Evolutionary conservation across 2,113 vertebrate genomes (phyloP), one percentile per base, ranked within the genome.

Genomic region (Centropus bengalensis): DNA sequence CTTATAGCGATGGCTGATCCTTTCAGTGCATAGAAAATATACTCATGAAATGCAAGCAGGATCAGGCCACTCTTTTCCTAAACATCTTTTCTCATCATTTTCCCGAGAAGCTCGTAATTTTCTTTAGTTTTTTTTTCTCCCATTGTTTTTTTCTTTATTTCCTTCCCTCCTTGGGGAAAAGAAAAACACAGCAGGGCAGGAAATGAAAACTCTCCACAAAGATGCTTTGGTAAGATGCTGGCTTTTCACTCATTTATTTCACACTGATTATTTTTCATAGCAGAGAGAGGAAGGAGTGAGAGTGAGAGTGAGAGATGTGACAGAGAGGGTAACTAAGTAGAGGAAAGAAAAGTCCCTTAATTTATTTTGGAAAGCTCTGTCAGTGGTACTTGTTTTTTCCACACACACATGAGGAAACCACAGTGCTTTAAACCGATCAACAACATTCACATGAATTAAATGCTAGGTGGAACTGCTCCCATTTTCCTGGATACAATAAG

Each of bases 181-280:
- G 30, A 86, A 89, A 71, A 82, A 85, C 68, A 86, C 56, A 86
- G 30, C 68, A 83, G 52, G 79, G 40, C 64, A 90, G 88, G 93
- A 96, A 94, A 95, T 95, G 81, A 95, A 96, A 81, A 40, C 52
- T 86, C 92, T 95, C 71, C 30, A 71, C 44, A 45, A 74, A 91
- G 79, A 94, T 20, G 13, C 47, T 71, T 88, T 81, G 52, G 52
- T 86, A 74, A 89, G 89, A 81, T 59, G 71, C 23, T 6, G n/a
- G 5, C 27, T 95, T 89, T 89, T 93, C 47, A 71, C 30, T 90
- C 27, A 52, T 90, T 90, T 91, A 69, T 93, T 94, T 93, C 81
- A 22, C 21, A 68, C 71, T 64, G 30, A 56, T 88, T 84, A 28
- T 77, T 80, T 92, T 76, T 79, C 33, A 67, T 55, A 67, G 5